Base-by-base conservation (phyloP, 2,888 invertebrate genomes). In the Aproaerema taeniolella region DNA sequence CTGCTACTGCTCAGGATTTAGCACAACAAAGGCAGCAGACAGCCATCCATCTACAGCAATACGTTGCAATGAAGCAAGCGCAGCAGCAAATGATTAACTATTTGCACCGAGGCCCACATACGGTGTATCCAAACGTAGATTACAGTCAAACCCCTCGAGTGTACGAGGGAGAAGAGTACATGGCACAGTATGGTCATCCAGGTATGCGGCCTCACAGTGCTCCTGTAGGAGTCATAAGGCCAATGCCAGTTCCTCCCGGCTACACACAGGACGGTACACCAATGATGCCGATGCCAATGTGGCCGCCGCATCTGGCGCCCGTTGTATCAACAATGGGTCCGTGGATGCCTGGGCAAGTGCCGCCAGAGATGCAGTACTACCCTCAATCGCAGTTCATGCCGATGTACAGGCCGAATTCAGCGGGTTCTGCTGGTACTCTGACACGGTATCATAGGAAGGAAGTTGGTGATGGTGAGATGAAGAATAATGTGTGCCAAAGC, bases 21-120 rank as follows among this genome's bases (percentile, higher is more conserved):
- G 74, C 64, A 0, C 86, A 86, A 45, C 87, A 87, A 38, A 63
- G 87, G 31, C 87, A 87, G 43, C 87, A 87, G 52, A 87, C 87
- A 0, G 86, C 82, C 0, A 65, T 87, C 38, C 86, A 87, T 33
- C 55, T 87, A 37, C 87, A 87, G 54, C 87, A 87, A 41, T 87
- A 87, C 47, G 87, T 87, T 0, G 87, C 87, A 0, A 87, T 87
- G 87, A 87, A 87, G 45, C 87, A 87, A 60, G 87, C 87, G 0
- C 87, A 87, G 49, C 87, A 87, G 43, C 85, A 86, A 44, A 82
- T 87, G 83, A 82, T 76, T 41, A 65, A 73, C 0, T 87, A 83
- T 52, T 58, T 83, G 26, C 86, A 86, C 49, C 61, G 85, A 47
- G 73, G 77, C 26, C 81, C 85, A 0, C 81, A 82, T 37, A 80